Percentiles rank a stretch among this genome's conserved stretches.
phyloP scores from a whole-genome alignment of 2,888 invertebrate species.

The Lepidocyrtoides sp. region DNA sequence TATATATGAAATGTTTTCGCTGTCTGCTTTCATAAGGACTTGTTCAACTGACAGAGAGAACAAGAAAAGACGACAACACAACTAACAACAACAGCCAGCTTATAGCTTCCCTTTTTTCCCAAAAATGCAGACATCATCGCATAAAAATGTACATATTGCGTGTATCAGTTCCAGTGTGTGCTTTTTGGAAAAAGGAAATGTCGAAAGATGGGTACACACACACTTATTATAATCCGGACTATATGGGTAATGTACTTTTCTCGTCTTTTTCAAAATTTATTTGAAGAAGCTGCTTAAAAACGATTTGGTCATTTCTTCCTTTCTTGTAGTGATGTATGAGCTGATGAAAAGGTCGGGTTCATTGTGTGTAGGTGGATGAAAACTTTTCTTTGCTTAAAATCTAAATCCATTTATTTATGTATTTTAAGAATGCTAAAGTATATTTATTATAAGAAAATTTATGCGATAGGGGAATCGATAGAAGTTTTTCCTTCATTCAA shows the following conservation, averaged over 20 bases:
- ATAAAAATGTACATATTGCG: not conserved
- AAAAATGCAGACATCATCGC: not conserved
- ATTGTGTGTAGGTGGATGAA: not conserved
- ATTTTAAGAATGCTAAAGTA: too few species aligned
- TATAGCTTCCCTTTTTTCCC: not conserved
- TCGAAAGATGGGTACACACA: too few species aligned
- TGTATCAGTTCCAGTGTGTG: not conserved
- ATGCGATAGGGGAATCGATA: too few species aligned
- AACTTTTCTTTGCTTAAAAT: not conserved
- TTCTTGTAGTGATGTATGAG: too few species aligned
- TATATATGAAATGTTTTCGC: constrained; percentile 42
- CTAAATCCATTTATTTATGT: too few species aligned
- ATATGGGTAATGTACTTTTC: too few species aligned
- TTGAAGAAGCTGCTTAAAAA: too few species aligned
- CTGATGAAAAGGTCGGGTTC: not conserved
- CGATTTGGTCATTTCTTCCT: too few species aligned
- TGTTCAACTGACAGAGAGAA: constrained; percentile 43
- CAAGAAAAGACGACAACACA: constrained; percentile 24
- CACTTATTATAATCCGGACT: too few species aligned
- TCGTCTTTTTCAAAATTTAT: too few species aligned
- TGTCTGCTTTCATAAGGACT: constrained; percentile 34
- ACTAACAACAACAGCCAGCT: not conserved
- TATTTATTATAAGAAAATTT: too few species aligned
- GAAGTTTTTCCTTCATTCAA: too few species aligned
- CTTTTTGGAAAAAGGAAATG: not conserved